Evolutionary conservation across 1,140 invertebrate species (phyloP).

Genomic region (Laodelphax striatellus): DNA sequence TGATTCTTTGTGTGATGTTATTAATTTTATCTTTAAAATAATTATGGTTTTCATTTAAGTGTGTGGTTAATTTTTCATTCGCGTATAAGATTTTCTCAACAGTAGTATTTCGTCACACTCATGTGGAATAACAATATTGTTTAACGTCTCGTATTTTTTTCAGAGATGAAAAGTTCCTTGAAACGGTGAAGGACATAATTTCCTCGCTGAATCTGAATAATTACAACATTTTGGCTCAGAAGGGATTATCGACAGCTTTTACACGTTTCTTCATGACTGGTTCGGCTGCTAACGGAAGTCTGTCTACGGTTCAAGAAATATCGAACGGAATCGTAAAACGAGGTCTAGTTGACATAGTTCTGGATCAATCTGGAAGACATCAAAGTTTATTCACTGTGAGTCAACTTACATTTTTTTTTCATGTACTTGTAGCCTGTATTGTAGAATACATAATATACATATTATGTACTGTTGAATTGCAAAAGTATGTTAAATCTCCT

Average conservation of each 20-base stretch:
- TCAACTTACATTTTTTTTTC: background rate
- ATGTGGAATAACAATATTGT: background rate
- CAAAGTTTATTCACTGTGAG: constrained; percentile 36
- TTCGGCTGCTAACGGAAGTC: constrained; percentile 49
- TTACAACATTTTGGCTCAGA: constrained; percentile 51
- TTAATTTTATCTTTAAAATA: no score
- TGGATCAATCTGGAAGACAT: constrained; percentile 39
- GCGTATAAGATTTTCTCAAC: no score
- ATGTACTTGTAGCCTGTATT: background rate
- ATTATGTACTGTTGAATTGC: background rate
- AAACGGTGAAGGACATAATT: constrained; percentile 32
- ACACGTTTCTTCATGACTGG: constrained; percentile 44
- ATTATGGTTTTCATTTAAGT: no score
- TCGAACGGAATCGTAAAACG: constrained; percentile 59
- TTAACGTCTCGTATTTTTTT: background rate
- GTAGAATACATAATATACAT: background rate
- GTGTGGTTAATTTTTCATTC: no score
- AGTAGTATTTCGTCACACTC: no score
- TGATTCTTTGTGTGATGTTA: no score
- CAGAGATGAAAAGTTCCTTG: constrained; percentile 26
- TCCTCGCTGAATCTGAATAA: constrained; percentile 40
- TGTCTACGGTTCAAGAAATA: constrained; percentile 65
- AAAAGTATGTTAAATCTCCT: no score
- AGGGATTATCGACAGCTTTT: constrained; percentile 60
- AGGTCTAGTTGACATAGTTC: constrained; percentile 57